These are phyloP conservation scores for Eucera pruinosa DNA, from an alignment of 2,888 invertebrate species.

Conservation along the genomic window DNA sequence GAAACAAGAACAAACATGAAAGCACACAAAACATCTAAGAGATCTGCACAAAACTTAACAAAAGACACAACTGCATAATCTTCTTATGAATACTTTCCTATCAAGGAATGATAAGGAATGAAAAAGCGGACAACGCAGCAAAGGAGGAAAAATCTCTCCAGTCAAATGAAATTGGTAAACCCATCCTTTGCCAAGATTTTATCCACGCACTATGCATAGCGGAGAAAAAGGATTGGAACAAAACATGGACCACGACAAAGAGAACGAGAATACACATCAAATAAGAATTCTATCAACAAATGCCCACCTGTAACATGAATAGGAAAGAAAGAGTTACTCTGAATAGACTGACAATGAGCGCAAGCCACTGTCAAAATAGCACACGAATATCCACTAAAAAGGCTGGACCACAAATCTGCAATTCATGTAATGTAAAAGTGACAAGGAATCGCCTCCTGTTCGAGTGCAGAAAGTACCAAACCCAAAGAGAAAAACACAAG, in stretches of 20 bases:
- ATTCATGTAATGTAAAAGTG: too few relatives aligned
- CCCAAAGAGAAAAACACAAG: too few relatives aligned
- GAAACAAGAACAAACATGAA: neutral
- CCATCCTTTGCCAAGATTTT: neutral
- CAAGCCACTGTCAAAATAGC: too few relatives aligned
- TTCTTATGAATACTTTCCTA: neutral
- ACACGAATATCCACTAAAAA: too few relatives aligned
- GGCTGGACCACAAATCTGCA: too few relatives aligned
- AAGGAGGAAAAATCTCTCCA: neutral
- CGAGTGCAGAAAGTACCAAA: too few relatives aligned
- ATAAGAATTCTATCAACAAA: too few relatives aligned
- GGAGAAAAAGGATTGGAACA: slow-evolving; percentile 3
- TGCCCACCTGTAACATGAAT: neutral
- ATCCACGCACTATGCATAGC: neutral
- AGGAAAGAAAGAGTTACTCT: neutral
- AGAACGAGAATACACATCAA: neutral
- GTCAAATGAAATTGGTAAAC: neutral
- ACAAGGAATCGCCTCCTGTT: too few relatives aligned
- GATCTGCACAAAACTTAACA: neutral
- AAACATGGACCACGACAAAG: neutral
- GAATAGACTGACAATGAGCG: too few relatives aligned
- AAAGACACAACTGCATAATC: neutral
- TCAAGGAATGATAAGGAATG: neutral
- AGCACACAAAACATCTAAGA: neutral
- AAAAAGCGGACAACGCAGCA: neutral